Conservation (phyloP, 2,113 vertebrate genomes). For the Bubo bubo region DNA sequence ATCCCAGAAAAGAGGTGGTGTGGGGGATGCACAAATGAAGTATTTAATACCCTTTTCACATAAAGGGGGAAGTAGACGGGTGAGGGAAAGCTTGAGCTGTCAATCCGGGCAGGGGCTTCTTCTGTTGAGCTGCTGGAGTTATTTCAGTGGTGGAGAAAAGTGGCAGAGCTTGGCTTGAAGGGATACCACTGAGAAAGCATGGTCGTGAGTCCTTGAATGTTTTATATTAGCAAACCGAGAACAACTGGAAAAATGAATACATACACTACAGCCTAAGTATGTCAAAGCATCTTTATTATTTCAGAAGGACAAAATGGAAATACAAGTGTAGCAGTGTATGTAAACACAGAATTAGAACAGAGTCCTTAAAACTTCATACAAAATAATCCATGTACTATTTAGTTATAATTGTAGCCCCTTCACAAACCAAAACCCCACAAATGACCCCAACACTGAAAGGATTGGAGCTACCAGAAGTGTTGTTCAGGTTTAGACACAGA, state of each 20-base stretch:
- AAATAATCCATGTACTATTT: neutral
- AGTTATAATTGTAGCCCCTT: neutral
- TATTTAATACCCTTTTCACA: neutral
- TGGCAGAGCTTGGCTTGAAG: neutral
- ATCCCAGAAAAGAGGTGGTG: fast-evolving
- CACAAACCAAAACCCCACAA: too few species aligned
- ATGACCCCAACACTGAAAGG: too few species aligned
- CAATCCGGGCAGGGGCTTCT: fast-evolving
- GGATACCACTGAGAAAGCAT: too few species aligned
- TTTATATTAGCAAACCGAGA: neutral
- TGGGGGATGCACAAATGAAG: neutral
- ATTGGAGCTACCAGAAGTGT: fast-evolving
- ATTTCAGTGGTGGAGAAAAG: fast-evolving
- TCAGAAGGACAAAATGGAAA: neutral
- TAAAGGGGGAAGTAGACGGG: neutral
- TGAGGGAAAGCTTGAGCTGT: neutral
- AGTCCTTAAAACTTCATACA: neutral
- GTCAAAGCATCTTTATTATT: neutral
- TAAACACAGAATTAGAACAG: neutral
- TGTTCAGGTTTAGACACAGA: too few species aligned
- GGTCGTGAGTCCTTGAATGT: fast-evolving
- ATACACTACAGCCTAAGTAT: fast-evolving
- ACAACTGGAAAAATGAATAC: neutral
- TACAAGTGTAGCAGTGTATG: too few species aligned
- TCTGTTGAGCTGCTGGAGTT: neutral